Percentiles rank a stretch among this genome's conserved stretches.
Evolutionary conservation across 1,140 invertebrate species (phyloP).

Genomic region (Phocides pigmalion): DNA sequence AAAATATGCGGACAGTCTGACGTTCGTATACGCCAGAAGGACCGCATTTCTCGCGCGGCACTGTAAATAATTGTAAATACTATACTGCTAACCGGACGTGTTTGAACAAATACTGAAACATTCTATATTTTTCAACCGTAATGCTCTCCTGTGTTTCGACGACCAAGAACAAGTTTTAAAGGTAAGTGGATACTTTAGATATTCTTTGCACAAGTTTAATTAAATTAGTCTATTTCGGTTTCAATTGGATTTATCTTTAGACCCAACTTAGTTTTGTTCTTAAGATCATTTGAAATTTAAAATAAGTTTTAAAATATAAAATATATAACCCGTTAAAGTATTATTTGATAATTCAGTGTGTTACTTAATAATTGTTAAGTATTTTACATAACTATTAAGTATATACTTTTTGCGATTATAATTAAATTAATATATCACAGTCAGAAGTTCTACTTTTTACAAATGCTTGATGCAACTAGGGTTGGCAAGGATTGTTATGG

Average conservation of each 20-base stretch:
- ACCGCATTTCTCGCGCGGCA: slow-evolving; percentile 46
- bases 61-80: slow-evolving; percentile 67
- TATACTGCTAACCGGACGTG: slow-evolving; percentile 1
- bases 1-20: slow-evolving; percentile 65
- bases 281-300: too few relatives aligned
- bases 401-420: neutral
- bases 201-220: slow-evolving; percentile 24
- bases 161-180: slow-evolving; percentile 26
- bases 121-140: slow-evolving; percentile 15
- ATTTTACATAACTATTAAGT: too few relatives aligned
- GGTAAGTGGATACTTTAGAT: slow-evolving; percentile 14
- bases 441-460: neutral
- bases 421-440: neutral
- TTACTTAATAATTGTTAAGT: too few relatives aligned
- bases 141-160: slow-evolving; percentile 22
- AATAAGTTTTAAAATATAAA: too few relatives aligned
- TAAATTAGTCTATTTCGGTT: slow-evolving; percentile 22
- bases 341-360: too few relatives aligned
- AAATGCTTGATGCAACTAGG: neutral
- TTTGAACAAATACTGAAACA: slow-evolving; percentile 9
- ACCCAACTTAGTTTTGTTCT: too few relatives aligned
- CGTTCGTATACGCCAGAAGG: slow-evolving; percentile 55
- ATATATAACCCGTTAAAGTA: too few relatives aligned
- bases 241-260: neutral
- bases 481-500: slow-evolving; percentile 12